Evolutionary conservation across 2,888 invertebrate species (phyloP).

Genomic region (Troides oblongomaculatus): DNA sequence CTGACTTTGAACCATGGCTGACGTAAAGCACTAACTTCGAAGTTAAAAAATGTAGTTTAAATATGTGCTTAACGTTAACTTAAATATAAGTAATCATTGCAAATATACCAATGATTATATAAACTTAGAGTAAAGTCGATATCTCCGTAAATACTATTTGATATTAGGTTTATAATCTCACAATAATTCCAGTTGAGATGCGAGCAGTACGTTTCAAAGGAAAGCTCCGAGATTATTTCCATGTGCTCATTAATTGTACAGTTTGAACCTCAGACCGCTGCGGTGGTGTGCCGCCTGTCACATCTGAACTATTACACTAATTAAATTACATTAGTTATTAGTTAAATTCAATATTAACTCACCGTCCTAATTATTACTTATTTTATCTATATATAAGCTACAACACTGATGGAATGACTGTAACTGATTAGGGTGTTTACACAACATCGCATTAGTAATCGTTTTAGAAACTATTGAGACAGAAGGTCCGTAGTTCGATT

Average conservation of each 20-base stretch:
- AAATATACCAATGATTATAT: too few relatives aligned
- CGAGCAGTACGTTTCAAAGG: neutral
- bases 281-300: neutral
- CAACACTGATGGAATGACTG: too few relatives aligned
- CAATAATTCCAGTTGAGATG: neutral
- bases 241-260: constrained; percentile 2
- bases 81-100: too few relatives aligned
- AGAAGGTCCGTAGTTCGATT: too few relatives aligned
- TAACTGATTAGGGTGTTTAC: too few relatives aligned
- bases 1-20: too few relatives aligned
- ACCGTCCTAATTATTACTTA: neutral
- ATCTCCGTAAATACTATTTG: neutral
- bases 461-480: too few relatives aligned
- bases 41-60: too few relatives aligned
- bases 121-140: too few relatives aligned
- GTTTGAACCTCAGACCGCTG: constrained; percentile 7
- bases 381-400: neutral
- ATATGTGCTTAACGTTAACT: too few relatives aligned
- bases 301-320: constrained; percentile 5
- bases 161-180: neutral
- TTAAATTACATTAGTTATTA: neutral
- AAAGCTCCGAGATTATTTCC: constrained; percentile 3
- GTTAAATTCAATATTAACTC: constrained; percentile 2
- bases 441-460: too few relatives aligned
- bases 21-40: too few relatives aligned